A percentile compares a stretch with the other conserved stretches of the same genome.
Evolutionary conservation across 2,113 vertebrate species (phyloP).

Genomic region (Takifugu flavidus): DNA sequence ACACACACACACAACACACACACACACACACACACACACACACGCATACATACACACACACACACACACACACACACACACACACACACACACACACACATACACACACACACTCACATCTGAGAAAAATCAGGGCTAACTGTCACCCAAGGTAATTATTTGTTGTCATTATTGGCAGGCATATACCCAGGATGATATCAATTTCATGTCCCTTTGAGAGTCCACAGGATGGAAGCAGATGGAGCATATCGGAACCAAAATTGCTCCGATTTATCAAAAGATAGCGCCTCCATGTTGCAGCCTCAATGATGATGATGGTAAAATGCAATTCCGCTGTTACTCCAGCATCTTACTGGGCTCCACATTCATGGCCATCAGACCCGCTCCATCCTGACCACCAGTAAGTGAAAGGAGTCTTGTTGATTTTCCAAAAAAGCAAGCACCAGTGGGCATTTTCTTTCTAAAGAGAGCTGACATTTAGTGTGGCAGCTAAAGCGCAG

Average conservation of each 20-base stretch:
- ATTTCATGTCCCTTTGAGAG: slow-evolving; percentile 52
- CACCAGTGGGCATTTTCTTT: slow-evolving; percentile 44
- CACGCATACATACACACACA: too few relatives aligned
- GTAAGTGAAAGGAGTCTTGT: slow-evolving; percentile 19
- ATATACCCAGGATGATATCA: slow-evolving; percentile 46
- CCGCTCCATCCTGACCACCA: slow-evolving; percentile 50
- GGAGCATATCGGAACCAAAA: slow-evolving; percentile 42
- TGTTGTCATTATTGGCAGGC: slow-evolving; percentile 54
- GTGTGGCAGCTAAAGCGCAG: slow-evolving; percentile 49
- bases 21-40: neutral
- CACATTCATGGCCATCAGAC: slow-evolving; percentile 63
- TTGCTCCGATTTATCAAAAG: slow-evolving; percentile 46
- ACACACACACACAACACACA: neutral
- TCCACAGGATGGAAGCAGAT: slow-evolving; percentile 42
- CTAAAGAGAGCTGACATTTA: slow-evolving; percentile 69
- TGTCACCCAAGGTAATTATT: slow-evolving; percentile 48
- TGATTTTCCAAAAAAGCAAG: slow-evolving; percentile 51
- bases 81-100: neutral
- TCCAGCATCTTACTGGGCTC: slow-evolving; percentile 45
- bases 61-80: neutral
- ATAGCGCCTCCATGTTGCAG: slow-evolving; percentile 22
- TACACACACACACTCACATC: neutral
- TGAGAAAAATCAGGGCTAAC: slow-evolving; percentile 6
- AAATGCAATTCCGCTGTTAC: slow-evolving; percentile 50
- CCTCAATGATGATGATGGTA: slow-evolving; percentile 55